Evolutionary conservation across 2,888 invertebrate species (phyloP), one percentile per base, ranked within the genome.

Genomic region (Aplocera efformata): DNA sequence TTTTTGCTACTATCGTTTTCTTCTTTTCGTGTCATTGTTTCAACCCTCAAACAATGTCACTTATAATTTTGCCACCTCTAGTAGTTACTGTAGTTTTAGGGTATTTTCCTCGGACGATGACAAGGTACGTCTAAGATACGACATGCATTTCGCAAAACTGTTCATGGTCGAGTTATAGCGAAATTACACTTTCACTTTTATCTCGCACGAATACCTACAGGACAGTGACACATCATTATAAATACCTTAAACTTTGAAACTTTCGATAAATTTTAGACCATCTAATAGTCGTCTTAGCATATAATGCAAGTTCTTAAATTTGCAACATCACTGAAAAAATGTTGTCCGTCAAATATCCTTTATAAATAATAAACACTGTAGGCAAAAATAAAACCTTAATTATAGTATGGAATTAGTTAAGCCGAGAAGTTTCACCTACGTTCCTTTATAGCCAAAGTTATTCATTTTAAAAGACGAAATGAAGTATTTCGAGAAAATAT

Each of bases 81-180:
- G 30, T 58, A 52, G 54, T 58, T 53, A 45, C 48, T 55, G 44
- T 47, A 48, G 42, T 50, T 29, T n/a, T n/a, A n/a, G n/a, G n/a
- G n/a, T n/a, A n/a, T n/a, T n/a, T n/a, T n/a, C n/a, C n/a, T n/a
- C n/a, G n/a, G 58, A 61, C 56, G 59, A 65, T 67, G 63, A 67
- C 59, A n/a, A n/a, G 52, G 60, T 62, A 59, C 50, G 52, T 60
- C 60, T n/a, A n/a, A n/a, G n/a, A n/a, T 58, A 60, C 58, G 56
- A 52, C 60, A 57, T 55, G 48, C 56, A 60, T 71, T 66, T 67
- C 63, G 61, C 61, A 64, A 65, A 51, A 44, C 43, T 54, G 43
- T 34, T 52, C 52, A 53, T 42, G 36, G 39, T 33, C 41, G 42
- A 43, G 35, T 34, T 51, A 59, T 58, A 60, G 58, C 48, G 57